phyloP scores from a whole-genome alignment of 2,797 vertebrate genomes.

The Centropyge bicolor region DNA sequence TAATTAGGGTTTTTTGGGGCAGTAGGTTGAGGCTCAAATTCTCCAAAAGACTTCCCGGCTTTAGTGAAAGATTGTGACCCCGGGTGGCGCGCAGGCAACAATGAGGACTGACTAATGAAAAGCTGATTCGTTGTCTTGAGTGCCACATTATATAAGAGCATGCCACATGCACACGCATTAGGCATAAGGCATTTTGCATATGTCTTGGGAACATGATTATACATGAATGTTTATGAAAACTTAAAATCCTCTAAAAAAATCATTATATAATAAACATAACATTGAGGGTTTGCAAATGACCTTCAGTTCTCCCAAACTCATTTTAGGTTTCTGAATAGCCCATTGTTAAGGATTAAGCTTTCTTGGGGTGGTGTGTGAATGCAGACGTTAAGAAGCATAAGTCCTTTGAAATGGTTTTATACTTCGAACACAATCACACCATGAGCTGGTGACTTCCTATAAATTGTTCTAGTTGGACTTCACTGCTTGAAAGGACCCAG shows the following conservation, averaged over 20 bases:
- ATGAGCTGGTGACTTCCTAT: constrained; percentile 34
- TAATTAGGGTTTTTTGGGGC: constrained; percentile 63
- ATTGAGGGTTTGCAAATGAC: constrained; percentile 13
- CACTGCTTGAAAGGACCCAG: neutral
- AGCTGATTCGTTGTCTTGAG: constrained; percentile 17
- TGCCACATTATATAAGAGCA: neutral
- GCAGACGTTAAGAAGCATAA: constrained; percentile 27
- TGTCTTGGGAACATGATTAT: neutral
- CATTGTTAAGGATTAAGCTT: constrained; percentile 57
- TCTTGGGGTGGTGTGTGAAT: constrained; percentile 26
- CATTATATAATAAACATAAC: neutral
- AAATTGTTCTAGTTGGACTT: constrained; percentile 17
- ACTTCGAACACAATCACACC: constrained; percentile 43
- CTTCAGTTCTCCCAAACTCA: constrained; percentile 16
- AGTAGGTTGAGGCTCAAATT: constrained; percentile 54
- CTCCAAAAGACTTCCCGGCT: constrained; percentile 50
- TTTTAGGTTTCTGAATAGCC: constrained; percentile 39
- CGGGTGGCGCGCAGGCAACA: constrained; percentile 39
- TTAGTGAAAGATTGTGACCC: constrained; percentile 46
- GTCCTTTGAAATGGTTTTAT: constrained; percentile 48
- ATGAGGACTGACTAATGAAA: constrained; percentile 38
- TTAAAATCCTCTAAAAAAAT: neutral
- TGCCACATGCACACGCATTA: neutral
- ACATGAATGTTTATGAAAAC: neutral
- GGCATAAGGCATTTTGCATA: neutral